These are phyloP conservation scores for Agrochola lychnidis DNA, from an alignment of 2,888 invertebrate species.

Conservation along the genomic window DNA sequence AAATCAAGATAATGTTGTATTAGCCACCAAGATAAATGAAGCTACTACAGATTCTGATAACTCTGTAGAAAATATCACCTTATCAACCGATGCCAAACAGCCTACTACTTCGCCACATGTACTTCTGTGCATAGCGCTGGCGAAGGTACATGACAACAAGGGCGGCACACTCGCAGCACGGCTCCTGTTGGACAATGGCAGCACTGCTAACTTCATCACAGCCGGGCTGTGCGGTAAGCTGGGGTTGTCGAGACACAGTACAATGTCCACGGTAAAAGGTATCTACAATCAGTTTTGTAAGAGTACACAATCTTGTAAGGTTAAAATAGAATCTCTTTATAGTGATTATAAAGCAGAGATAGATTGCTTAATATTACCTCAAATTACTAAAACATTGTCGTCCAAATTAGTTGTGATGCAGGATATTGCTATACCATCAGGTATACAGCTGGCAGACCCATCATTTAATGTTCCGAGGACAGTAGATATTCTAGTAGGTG, in stretches of 20 bases:
- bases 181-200: no score
- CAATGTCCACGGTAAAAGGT: neutral
- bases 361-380: constrained; percentile 6
- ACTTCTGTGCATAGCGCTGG: no score
- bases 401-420: neutral
- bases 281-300: neutral
- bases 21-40: no score
- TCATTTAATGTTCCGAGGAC: neutral
- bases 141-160: no score
- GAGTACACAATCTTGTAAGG: neutral
- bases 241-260: neutral
- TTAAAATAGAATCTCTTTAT: neutral
- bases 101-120: no score
- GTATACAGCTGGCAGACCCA: neutral
- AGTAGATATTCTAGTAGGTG: neutral
- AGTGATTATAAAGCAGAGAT: neutral
- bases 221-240: no score
- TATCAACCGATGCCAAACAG: no score
- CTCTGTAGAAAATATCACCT: no score
- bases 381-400: neutral
- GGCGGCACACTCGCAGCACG: no score
- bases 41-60: no score
- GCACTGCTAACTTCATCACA: no score
- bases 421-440: neutral
- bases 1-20: no score